Conservation (phyloP, 1,140 invertebrate genomes). For the Drosophila arizonae region DNA sequence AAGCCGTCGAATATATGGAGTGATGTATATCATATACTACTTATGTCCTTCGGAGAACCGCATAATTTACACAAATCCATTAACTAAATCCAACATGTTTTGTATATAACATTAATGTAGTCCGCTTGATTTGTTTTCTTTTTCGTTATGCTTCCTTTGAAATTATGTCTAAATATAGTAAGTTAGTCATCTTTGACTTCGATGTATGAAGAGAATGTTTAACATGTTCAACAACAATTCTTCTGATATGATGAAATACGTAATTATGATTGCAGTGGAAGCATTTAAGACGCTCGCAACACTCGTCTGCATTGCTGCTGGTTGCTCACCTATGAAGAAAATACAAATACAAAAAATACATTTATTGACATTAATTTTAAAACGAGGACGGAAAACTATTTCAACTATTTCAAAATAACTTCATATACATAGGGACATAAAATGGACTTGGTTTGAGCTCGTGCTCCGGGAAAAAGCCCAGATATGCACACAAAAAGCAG, state of each 20-base stretch:
- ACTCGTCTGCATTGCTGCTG: slow-evolving; percentile 90
- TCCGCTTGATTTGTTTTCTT: neutral
- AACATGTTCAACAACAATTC: slow-evolving; percentile 57
- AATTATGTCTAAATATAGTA: slow-evolving; percentile 27
- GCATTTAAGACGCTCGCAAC: slow-evolving; percentile 89
- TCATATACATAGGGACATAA: too few species aligned
- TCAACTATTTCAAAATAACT: too few species aligned
- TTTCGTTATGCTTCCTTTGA: neutral
- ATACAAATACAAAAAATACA: neutral
- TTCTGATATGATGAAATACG: slow-evolving; percentile 78
- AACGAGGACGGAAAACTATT: too few species aligned
- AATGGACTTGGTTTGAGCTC: too few species aligned
- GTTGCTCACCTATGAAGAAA: slow-evolving; percentile 86
- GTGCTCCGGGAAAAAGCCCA: too few species aligned
- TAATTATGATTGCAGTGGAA: slow-evolving; percentile 82
- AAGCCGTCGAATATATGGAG: too few species aligned
- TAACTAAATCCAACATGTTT: too few species aligned
- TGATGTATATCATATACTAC: too few species aligned
- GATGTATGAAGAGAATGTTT: slow-evolving; percentile 35
- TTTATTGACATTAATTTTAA: neutral
- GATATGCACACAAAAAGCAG: too few species aligned
- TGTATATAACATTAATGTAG: too few species aligned
- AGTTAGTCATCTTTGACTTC: slow-evolving; percentile 71
- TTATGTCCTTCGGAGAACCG: neutral
- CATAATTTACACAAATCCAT: slow-evolving; percentile 14